Evolutionary conservation across 2,113 vertebrate genomes (phyloP), one percentile per base, ranked within the genome.

Genomic region (Corydoras sp.): DNA sequence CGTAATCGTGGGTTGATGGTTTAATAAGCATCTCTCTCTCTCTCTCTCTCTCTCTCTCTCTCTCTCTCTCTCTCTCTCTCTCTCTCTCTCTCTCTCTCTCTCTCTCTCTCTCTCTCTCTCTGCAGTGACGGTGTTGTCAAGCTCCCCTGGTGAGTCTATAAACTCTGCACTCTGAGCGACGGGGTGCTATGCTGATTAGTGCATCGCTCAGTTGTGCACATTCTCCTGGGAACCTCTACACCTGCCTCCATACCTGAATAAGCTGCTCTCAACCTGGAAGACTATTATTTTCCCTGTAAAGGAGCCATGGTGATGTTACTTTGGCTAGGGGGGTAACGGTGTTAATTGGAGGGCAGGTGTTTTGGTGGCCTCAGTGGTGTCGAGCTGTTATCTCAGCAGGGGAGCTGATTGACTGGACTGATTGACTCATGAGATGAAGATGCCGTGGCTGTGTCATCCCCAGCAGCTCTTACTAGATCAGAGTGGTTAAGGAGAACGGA

Each of bases 281-380:
- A n/a, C n/a, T n/a, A n/a, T 32, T 50, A 55, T 50, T 11, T 32
- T 14, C 29, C n/a, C 18, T 54, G 48, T 71, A 14, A 51, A 55
- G 81, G 80, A 81, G 86, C 81, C 86, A 92, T 93, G 92, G 86
- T 88, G 72, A 80, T 65, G 2, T 80, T 81, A 62, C 85, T 91
- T 75, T 92, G 91, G 90, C 87, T 91, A 79, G 89, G 90, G 75
- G 87, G 90, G 79, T 92, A 82, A 79, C 76, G 29, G 65, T 68
- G 72, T 68, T 56, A 62, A 62, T 49, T 68, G 72, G 58, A 62
- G 58, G 31, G 56, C 31, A 69, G 76, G 74, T 48, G 73, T 51
- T 67, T 58, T 63, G 69, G 74, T 77, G 62, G 54, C 65, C 55
- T 56, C 58, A 59, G 69, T 56, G 56, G 65, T 60, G 58, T 61